Percentiles rank a stretch among this genome's conserved stretches.
phyloP scores from a whole-genome alignment of 2,888 invertebrate genomes.

The Panzeria rudis region DNA sequence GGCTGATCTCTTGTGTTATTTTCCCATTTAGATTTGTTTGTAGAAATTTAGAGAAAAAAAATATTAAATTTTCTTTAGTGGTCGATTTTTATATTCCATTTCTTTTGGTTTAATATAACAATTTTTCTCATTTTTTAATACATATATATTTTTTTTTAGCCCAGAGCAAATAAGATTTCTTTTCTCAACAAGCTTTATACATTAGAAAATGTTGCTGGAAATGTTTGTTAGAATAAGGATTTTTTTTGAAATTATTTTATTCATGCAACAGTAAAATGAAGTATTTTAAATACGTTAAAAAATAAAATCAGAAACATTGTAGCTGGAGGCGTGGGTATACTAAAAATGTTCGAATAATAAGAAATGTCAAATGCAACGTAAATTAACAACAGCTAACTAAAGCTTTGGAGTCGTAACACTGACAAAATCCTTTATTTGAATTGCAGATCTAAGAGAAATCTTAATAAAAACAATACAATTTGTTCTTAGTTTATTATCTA shows the following conservation, averaged over 20 bases:
- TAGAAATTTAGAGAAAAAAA: neutral
- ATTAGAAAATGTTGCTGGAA: constrained; percentile 26
- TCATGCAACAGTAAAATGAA: constrained; percentile 20
- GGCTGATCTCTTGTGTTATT: constrained; percentile 44
- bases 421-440: too few species aligned
- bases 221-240: neutral
- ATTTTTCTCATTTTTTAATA: neutral
- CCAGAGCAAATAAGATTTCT: constrained; percentile 9
- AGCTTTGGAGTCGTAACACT: too few species aligned
- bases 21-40: constrained; percentile 45
- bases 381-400: too few species aligned
- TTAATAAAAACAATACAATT: too few species aligned
- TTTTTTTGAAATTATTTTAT: constrained; percentile 6
- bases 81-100: neutral
- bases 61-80: neutral
- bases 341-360: too few species aligned
- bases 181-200: constrained; percentile 32
- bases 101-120: constrained; percentile 54
- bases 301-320: neutral
- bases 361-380: too few species aligned
- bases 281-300: neutral
- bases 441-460: too few species aligned
- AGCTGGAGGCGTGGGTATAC: neutral
- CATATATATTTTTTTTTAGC: constrained; percentile 1
- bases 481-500: too few species aligned